phyloP scores from a whole-genome alignment of 1,140 invertebrate species.

The Drosophila aff. region DNA sequence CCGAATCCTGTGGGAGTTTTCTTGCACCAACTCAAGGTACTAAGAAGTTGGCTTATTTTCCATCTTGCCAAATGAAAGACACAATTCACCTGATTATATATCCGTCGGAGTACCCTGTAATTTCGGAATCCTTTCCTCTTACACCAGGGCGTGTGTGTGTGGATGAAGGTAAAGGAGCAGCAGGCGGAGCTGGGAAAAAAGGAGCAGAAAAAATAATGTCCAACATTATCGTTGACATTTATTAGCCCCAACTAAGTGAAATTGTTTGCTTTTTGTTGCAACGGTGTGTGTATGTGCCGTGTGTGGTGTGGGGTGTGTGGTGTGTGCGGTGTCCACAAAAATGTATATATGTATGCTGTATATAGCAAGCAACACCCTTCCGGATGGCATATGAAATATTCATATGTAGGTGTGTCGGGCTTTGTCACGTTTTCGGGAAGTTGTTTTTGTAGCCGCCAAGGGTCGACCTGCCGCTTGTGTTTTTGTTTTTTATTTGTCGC shows the following conservation, averaged over 20 bases:
- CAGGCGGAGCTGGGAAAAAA: constrained; percentile 1
- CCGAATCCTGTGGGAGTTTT: not conserved
- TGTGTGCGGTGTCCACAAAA: not conserved
- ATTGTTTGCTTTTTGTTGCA: constrained; percentile 62
- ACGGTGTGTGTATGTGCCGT: constrained; percentile 3
- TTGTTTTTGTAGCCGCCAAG: constrained; percentile 49
- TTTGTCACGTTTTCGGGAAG: constrained; percentile 67
- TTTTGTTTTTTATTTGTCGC: constrained; percentile 38
- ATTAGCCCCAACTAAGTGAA: constrained; percentile 77
- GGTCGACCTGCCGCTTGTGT: constrained; percentile 12
- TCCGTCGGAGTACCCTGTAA: constrained; percentile 14
- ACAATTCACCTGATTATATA: not conserved
- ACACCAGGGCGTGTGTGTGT: constrained; percentile 1
- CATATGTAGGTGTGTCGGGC: constrained; percentile 60
- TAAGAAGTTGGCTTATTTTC: not conserved
- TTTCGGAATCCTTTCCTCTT: constrained; percentile 1
- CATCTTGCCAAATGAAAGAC: not conserved
- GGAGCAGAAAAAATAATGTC: constrained; percentile 65
- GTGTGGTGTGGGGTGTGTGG: not conserved
- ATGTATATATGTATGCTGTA: not conserved
- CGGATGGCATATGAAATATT: constrained; percentile 56
- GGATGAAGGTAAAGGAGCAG: not conserved
- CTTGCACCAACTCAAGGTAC: not conserved
- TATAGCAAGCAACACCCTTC: constrained; percentile 45
- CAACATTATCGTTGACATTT: constrained; percentile 81